phyloP scores from a whole-genome alignment of 2,113 vertebrate genomes.

The Grammomys surdaster region DNA sequence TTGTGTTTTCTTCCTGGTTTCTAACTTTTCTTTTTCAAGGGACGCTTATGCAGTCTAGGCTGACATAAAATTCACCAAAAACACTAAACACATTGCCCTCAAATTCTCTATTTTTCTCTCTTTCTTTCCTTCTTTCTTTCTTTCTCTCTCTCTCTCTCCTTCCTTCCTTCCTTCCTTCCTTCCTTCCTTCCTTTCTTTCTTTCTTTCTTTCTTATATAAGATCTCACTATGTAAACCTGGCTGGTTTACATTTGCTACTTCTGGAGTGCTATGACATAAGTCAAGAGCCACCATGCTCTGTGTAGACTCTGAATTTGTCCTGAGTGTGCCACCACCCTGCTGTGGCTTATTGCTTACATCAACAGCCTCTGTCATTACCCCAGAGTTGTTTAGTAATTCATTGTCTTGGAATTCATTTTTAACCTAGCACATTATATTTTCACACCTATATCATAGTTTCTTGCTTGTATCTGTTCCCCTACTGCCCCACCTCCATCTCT shows the following conservation, averaged over 20 bases:
- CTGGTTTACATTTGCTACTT: too few species aligned
- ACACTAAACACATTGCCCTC: neutral
- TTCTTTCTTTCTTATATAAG: neutral
- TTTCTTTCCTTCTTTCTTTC: accelerated
- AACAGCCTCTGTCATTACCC: neutral
- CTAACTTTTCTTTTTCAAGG: neutral
- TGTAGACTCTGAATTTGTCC: neutral
- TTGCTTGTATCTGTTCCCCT: neutral
- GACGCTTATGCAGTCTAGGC: neutral
- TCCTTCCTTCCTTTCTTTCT: too few species aligned
- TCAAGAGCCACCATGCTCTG: neutral
- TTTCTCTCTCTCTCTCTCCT: too few species aligned
- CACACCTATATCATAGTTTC: neutral
- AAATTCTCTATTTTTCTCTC: neutral
- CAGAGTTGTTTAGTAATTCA: neutral
- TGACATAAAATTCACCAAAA: neutral
- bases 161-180: too few species aligned
- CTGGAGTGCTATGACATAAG: neutral
- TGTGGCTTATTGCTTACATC: neutral
- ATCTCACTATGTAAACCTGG: neutral
- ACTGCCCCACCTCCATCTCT: neutral
- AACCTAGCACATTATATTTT: neutral
- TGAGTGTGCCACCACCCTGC: neutral
- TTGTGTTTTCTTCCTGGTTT: neutral
- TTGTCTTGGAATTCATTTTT: neutral